Base-by-base conservation (phyloP, 2,888 invertebrate genomes). In the Drosophila fulvimacula region DNA sequence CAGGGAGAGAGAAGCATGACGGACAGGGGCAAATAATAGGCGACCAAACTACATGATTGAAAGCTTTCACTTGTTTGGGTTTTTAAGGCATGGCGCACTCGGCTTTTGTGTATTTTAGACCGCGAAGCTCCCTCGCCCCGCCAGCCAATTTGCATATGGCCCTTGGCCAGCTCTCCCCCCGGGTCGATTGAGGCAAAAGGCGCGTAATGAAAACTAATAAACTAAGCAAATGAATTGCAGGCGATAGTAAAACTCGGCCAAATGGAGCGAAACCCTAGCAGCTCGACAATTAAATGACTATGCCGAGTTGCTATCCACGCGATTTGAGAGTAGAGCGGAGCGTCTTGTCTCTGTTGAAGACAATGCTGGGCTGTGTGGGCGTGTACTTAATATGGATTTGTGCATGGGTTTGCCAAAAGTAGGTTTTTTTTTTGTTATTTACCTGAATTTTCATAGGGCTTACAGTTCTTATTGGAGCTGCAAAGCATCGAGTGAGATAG, bases 41-140 rank as follows among this genome's bases (percentile, higher is more conserved):
- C 61, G 61, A 53, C 61, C 64, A 53, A 68, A 51, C 83, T 77
- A 84, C 76, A 89, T 89, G 83, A 84, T 84, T 87, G 83, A 84
- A 84, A 84, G 83, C 83, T 84, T 84, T 84, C 84, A 84, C 78
- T 87, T 84, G 83, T 70, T 84, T 81, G 79, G 72, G 70, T 81
- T 82, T 79, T 70, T 69, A 84, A 67, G 69, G 80, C 65, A 82
- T 46, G 63, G 70, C 73, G 36, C 61, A 56, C 39, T 64, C 34
- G 59, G 49, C 46, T n/a, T 39, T 17, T 34, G 42, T 52, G 24
- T 63, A 41, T 52, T 30, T 42, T 30, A 55, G 36, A 24, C 52
- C 52, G 17, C 36, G 36, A 36, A 17, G 10, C 11, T 38, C 24
- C 7, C 21, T 30, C 19, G 10, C 46, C 11, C 5, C 24, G 36